Conservation (phyloP, 2,113 vertebrate species). For the Actinemys pallida region DNA sequence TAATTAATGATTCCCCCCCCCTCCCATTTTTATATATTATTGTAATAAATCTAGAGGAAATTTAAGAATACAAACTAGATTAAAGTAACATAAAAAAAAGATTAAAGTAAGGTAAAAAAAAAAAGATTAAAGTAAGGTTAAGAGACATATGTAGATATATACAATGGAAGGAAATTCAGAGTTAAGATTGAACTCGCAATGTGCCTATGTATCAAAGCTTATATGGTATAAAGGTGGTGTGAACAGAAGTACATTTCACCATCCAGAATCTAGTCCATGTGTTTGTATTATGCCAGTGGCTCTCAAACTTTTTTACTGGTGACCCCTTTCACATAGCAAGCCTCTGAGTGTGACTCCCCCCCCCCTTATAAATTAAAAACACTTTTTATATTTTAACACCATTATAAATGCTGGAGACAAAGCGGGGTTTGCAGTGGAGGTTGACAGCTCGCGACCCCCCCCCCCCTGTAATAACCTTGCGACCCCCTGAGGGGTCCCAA, state of each 20-base stretch:
- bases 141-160: slow-evolving; percentile 5
- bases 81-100: not conserved
- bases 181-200: slow-evolving; percentile 17
- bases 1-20: not conserved
- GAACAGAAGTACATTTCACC: not conserved
- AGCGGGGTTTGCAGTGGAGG: too few relatives aligned
- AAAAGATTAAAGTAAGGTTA: slow-evolving; percentile 21
- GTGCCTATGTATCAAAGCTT: slow-evolving; percentile 5
- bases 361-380: too few relatives aligned
- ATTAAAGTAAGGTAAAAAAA: not conserved
- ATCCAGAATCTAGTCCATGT: not conserved
- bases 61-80: not conserved
- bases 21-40: not conserved
- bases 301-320: too few relatives aligned
- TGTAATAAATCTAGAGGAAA: slow-evolving; percentile 22
- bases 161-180: slow-evolving; percentile 40
- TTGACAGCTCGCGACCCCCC: too few relatives aligned
- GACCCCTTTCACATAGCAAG: too few relatives aligned
- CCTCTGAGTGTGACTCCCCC: too few relatives aligned
- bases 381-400: too few relatives aligned
- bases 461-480: too few relatives aligned
- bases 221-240: not conserved
- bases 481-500: too few relatives aligned
- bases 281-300: not conserved
- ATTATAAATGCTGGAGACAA: too few relatives aligned